Percentiles rank a stretch among this genome's conserved stretches.
Evolutionary conservation across 2,113 vertebrate species (phyloP).

Genomic region (Pomatorhinus ruficollis): DNA sequence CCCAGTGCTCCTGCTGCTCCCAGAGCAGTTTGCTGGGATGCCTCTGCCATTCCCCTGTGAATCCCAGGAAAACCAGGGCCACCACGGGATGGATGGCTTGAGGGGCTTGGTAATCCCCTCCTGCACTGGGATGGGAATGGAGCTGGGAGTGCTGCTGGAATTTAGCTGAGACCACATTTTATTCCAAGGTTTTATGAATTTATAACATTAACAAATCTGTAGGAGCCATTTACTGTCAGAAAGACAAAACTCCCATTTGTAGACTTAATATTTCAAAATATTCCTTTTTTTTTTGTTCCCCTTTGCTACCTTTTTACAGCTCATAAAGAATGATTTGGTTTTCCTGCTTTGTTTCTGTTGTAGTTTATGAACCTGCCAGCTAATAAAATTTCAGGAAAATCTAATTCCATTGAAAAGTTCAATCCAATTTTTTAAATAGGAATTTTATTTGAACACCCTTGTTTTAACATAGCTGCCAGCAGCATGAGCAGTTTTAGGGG

Average conservation of each 20-base stretch:
- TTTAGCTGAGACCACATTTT: background rate
- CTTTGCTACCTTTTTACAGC: background rate
- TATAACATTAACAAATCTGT: background rate
- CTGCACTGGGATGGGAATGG: background rate
- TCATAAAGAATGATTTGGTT: constrained; percentile 11
- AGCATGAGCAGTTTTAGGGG: background rate
- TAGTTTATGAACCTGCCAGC: constrained; percentile 44
- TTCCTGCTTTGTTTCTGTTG: constrained; percentile 13
- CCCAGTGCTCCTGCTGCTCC: background rate
- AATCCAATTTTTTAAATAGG: constrained; percentile 26
- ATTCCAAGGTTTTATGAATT: background rate
- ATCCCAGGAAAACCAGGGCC: background rate
- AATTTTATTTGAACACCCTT: constrained; percentile 23
- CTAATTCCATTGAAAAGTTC: constrained; percentile 44
- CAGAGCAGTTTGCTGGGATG: background rate
- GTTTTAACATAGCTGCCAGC: constrained; percentile 10
- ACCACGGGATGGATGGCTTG: background rate
- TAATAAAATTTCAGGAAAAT: constrained; percentile 49
- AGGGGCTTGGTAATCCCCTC: background rate
- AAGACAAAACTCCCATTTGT: background rate
- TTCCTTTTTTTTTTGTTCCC: background rate
- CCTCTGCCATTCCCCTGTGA: background rate
- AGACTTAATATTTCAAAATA: background rate
- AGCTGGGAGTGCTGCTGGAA: background rate
- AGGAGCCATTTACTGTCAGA: background rate